Base-by-base conservation (phyloP, 2,888 invertebrate species). In the Leptodirus hochenwartii region DNA sequence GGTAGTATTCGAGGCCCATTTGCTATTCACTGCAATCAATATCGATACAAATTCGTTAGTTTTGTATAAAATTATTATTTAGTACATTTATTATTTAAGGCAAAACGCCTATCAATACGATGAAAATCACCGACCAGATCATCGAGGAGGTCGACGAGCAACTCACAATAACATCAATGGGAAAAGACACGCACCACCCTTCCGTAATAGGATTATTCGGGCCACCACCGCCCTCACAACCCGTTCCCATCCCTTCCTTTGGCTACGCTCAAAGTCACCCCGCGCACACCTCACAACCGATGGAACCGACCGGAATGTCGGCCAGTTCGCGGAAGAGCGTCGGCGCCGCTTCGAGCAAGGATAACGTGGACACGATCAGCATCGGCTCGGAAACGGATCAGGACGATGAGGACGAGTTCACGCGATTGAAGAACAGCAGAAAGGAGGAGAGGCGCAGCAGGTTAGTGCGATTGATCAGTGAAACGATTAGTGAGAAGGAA, bases 121-220 rank as follows among this genome's bases (percentile, higher is more conserved):
- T 70, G 62, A 64, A 71, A 43, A 68, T 77, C 9, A 65, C 74
- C 1, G 69, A 74, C 45, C 73, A 78, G 43, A 67, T 76, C 10
- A 77, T 76, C 36, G 75, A 76, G 47, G 74, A 76, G 52, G 70
- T 76, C 1, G 84, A 84, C 46, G 84, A 84, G 46, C 82, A 84
- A 51, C 62, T 70, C 44, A 84, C 82, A 6, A 73, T 81, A 34
- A 79, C 75, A 4, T 81, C 82, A 25, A 67, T 70, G 43, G 53
- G 60, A 46, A 51, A 66, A 48, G 48, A 54, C 29, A 52, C 66
- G 50, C 60, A 64, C 36, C 51, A 43, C 35, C 74, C 75, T 2
- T 68, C 66, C 37, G 70, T 70, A 2, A 64, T 66, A 54, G 66
- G 66, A 41, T 47, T 75, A 37, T 77, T 76, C 47, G 49, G 57